Percentiles rank a stretch among this genome's conserved stretches.
These are phyloP conservation scores for Phyllotreta striolata DNA, from an alignment of 2,888 invertebrate genomes.

Conservation along the genomic window DNA sequence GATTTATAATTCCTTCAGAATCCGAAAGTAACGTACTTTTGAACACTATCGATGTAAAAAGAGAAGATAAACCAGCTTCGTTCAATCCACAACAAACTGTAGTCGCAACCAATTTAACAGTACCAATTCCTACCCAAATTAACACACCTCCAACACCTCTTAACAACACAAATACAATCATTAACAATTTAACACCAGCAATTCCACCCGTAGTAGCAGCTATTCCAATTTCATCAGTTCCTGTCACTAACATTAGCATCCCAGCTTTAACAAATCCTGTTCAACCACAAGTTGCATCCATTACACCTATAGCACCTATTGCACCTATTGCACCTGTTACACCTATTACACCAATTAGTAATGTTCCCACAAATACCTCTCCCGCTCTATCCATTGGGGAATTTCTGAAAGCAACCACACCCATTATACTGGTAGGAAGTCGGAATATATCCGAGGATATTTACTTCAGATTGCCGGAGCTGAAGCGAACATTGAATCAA, in stretches of 20 bases:
- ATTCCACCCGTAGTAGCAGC: not conserved
- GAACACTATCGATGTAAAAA: too few relatives aligned
- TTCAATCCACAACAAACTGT: not conserved
- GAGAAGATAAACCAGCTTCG: too few relatives aligned
- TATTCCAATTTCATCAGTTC: not conserved
- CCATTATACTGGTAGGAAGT: conserved; percentile 6
- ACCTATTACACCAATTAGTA: too few relatives aligned
- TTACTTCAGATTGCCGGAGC: conserved; percentile 1
- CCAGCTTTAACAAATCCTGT: not conserved
- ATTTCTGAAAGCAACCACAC: not conserved
- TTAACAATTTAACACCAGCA: not conserved
- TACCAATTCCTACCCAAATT: not conserved
- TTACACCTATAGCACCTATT: not conserved
- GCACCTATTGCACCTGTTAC: not conserved
- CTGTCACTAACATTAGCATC: not conserved
- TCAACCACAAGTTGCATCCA: not conserved
- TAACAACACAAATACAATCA: not conserved
- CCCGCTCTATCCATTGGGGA: not conserved
- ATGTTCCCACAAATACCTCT: not conserved
- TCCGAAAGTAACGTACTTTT: too few relatives aligned
- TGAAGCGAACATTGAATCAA: conserved; percentile 1
- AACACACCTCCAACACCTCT: too few relatives aligned
- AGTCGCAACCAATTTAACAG: not conserved
- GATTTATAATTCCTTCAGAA: too few relatives aligned
- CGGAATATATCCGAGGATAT: conserved; percentile 11